Percentiles rank a stretch among this genome's conserved stretches.
phyloP scores from a whole-genome alignment of 2,113 vertebrate species.

The Isichthys henryi region DNA sequence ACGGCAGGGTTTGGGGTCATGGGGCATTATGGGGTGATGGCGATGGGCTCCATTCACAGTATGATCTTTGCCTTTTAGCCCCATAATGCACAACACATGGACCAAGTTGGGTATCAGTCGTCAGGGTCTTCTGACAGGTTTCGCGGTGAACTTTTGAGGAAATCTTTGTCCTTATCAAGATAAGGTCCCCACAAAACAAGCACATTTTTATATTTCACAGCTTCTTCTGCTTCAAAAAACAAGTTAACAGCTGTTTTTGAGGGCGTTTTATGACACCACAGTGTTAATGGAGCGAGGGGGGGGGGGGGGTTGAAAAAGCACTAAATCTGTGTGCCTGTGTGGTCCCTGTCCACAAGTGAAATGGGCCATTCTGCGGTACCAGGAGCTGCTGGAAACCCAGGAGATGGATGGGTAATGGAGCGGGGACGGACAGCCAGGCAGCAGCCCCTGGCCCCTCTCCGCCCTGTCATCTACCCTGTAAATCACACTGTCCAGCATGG shows the following conservation, averaged over 20 bases:
- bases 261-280: background rate
- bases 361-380: background rate
- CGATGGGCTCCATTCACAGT: background rate
- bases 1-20: background rate
- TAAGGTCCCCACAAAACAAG: background rate
- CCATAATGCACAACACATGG: background rate
- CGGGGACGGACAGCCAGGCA: background rate
- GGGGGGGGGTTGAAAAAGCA: background rate
- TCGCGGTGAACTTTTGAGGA: background rate
- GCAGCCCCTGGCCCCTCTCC: background rate
- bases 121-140: background rate
- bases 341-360: background rate
- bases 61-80: background rate
- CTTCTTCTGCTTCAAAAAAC: background rate
- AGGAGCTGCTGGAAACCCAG: background rate
- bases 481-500: background rate
- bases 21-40: background rate
- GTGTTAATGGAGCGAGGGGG: background rate
- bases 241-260: background rate
- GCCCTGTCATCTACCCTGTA: background rate
- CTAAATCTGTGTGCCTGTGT: background rate
- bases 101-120: background rate
- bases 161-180: background rate
- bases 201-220: background rate
- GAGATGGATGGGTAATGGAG: slow-evolving; percentile 4